Evolutionary conservation across 92 coral and sea anemone species (phyloP).

Genomic region (Bergia puertoricense): DNA sequence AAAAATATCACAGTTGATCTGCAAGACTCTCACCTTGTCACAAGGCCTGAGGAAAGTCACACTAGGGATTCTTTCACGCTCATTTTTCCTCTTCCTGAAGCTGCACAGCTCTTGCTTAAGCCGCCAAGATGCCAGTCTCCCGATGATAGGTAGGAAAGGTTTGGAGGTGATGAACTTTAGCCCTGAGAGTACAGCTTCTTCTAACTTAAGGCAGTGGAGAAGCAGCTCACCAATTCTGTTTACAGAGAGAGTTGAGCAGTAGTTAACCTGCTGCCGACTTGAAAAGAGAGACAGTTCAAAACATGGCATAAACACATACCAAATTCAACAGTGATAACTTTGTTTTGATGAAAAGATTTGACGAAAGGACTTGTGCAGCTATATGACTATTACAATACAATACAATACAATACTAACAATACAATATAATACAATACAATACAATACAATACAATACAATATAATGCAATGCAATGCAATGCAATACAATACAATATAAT

Average conservation of each 20-base stretch:
- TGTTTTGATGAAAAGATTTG: too few species aligned
- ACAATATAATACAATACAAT: too few species aligned
- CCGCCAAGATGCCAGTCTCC: constrained; percentile 69
- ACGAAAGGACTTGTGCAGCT: too few species aligned
- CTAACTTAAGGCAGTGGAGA: constrained; percentile 56
- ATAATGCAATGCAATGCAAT: too few species aligned
- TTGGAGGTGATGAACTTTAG: constrained; percentile 75
- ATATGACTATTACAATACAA: too few species aligned
- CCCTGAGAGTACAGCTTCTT: constrained; percentile 70
- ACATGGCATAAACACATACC: too few species aligned
- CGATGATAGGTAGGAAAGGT: constrained; percentile 72
- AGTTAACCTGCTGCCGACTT: too few species aligned
- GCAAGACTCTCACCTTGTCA: constrained; percentile 45
- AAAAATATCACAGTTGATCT: neutral
- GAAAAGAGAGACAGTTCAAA: too few species aligned
- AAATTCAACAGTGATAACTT: too few species aligned
- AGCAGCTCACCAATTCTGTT: constrained; percentile 52
- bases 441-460: too few species aligned
- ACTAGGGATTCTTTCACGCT: constrained; percentile 33
- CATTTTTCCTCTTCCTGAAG: constrained; percentile 44
- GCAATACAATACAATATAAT: too few species aligned
- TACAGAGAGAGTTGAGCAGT: neutral
- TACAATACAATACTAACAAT: too few species aligned
- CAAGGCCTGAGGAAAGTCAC: constrained; percentile 46
- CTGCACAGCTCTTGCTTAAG: constrained; percentile 56